phyloP scores from a whole-genome alignment of 2,113 vertebrate species.

The Rhinopomastus cyanomelas region DNA sequence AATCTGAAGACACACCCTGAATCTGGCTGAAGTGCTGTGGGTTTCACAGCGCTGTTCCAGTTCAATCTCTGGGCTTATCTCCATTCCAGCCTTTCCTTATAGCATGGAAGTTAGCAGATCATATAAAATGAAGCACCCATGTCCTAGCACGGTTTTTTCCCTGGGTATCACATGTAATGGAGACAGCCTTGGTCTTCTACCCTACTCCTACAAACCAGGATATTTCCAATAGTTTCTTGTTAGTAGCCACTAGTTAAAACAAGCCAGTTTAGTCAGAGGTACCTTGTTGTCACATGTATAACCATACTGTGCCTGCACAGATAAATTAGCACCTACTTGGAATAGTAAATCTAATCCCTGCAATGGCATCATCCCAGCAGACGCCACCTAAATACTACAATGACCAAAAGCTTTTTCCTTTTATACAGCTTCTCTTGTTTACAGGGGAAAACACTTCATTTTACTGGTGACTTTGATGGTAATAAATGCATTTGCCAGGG shows the following conservation, averaged over 20 bases:
- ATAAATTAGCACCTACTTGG: background rate
- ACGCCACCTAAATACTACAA: background rate
- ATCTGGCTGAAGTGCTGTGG: background rate
- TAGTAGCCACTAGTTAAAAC: background rate
- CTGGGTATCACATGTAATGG: background rate
- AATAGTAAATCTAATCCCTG: background rate
- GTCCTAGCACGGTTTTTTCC: rapidly evolving
- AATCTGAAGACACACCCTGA: background rate
- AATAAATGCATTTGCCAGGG: background rate
- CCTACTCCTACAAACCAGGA: background rate
- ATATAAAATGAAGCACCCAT: background rate
- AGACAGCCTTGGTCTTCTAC: background rate
- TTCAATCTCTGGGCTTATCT: background rate
- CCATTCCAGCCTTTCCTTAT: background rate
- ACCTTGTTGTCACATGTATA: background rate
- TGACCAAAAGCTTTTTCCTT: background rate
- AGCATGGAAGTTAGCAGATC: background rate
- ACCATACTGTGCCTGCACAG: background rate
- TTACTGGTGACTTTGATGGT: background rate
- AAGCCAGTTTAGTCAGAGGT: background rate
- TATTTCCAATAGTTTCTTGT: background rate
- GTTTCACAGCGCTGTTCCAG: background rate
- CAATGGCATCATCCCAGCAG: background rate
- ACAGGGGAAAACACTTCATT: background rate
- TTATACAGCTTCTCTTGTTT: background rate